Base-by-base conservation (phyloP, 2,888 invertebrate genomes). In the Eupithecia centaureata region DNA sequence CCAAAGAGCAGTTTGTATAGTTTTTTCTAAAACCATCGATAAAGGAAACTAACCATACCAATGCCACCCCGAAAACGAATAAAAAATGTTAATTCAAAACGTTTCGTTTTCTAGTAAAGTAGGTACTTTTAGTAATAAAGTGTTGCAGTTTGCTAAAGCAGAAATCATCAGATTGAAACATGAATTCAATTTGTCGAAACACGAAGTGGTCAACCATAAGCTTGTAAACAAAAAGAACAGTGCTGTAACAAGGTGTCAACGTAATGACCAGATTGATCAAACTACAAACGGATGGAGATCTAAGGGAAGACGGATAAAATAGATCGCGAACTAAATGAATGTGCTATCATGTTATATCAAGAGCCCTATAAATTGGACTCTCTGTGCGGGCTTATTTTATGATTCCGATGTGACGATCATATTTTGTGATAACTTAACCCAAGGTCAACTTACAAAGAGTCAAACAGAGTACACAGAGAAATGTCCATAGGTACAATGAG, bases 301-400 rank as follows among this genome's bases (percentile, higher is more conserved):
- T 81, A 76, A 86, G 74, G 76, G 67, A 78, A 65, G 75, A 61
- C 72, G 63, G 68, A 62, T 63, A 64, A 79, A 79, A 87, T 83
- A 82, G 83, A 87, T 86, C n/a, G 57, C 18, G 76, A 65, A 61
- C 70, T 75, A 70, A 80, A 86, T 84, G 72, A 79, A 87, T 86
- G 82, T 63, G 73, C 68, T 70, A 74, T 77, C 77, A 64, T 73
- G 68, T 78, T 75, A 73, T 75, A 76, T 76, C 64, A 57, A 27
- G 56, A 18, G 35, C 51, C 51, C 32, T 35, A n/a, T 28, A 7
- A 47, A 61, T 33, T 67, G 28, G 3, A n/a, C 18, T 47, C 32
- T 64, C 64, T 51, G 67, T 65, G 67, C 69, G 70, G 66, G 35
- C 67, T 33, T 52, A 18, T 38, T 60, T n/a, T 15, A 27, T 52